Conservation (phyloP, 2,888 invertebrate species). For the Orchesella flavescens region DNA sequence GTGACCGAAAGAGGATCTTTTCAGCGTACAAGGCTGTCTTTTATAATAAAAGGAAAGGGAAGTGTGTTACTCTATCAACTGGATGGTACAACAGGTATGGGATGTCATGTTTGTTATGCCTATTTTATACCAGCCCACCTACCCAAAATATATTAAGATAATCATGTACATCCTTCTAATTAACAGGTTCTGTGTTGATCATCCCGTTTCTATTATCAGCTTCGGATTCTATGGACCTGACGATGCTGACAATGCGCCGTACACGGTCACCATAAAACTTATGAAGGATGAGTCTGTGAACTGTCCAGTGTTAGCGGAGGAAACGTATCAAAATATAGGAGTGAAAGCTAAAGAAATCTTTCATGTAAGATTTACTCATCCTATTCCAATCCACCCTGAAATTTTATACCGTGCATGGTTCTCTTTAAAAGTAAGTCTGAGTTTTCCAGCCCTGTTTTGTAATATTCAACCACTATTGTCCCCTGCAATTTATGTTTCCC, state of each 20-base stretch:
- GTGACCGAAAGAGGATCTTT: slow-evolving; percentile 55
- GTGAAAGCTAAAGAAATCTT: slow-evolving; percentile 63
- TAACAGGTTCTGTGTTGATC: slow-evolving; percentile 56
- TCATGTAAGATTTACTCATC: slow-evolving; percentile 63
- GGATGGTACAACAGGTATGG: slow-evolving; percentile 68
- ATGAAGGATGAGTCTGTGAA: slow-evolving; percentile 52
- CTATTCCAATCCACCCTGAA: slow-evolving; percentile 56
- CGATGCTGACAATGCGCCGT: slow-evolving; percentile 52
- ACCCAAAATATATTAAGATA: too few relatives aligned
- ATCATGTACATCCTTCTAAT: background rate
- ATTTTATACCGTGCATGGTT: slow-evolving; percentile 64
- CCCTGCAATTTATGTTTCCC: too few relatives aligned
- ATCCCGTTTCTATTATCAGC: slow-evolving; percentile 58
- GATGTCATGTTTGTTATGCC: too few relatives aligned
- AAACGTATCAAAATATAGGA: slow-evolving; percentile 22
- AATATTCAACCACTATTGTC: too few relatives aligned
- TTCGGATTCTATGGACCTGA: slow-evolving; percentile 67
- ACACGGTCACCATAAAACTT: slow-evolving; percentile 60
- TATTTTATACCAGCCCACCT: too few relatives aligned
- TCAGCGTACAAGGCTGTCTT: slow-evolving; percentile 63
- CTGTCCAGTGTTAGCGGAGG: slow-evolving; percentile 48
- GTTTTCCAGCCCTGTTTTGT: background rate
- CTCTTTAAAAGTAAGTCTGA: slow-evolving; percentile 50
- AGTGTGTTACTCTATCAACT: slow-evolving; percentile 62
- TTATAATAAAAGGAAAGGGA: slow-evolving; percentile 61